These are phyloP conservation scores for Pavo muticus DNA, from an alignment of 2,113 vertebrate species.

Conservation along the genomic window DNA sequence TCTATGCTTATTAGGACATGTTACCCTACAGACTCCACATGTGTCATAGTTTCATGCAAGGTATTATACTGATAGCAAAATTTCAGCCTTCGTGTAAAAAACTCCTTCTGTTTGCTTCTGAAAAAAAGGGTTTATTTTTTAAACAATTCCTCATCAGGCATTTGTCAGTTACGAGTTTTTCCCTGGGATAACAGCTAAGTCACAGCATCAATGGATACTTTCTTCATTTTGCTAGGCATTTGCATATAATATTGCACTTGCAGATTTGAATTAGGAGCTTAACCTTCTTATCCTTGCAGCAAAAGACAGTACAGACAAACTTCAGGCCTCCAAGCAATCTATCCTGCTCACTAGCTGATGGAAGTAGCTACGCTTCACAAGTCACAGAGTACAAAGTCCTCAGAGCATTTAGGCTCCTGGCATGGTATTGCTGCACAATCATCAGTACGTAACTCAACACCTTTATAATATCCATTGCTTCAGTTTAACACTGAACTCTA, in stretches of 20 bases:
- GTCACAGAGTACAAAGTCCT: not conserved
- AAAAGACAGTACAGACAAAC: not conserved
- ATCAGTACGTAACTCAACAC: not conserved
- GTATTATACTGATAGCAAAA: not conserved
- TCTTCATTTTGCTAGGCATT: not conserved
- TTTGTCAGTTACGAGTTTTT: not conserved
- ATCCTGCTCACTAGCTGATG: not conserved
- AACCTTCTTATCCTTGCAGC: not conserved
- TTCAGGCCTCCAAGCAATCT: not conserved
- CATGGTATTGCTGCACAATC: not conserved
- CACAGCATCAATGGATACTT: not conserved
- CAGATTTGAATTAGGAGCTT: not conserved
- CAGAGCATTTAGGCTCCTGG: not conserved
- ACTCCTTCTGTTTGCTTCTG: not conserved
- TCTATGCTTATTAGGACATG: not conserved
- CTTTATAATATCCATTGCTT: not conserved
- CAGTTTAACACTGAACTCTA: rapidly evolving
- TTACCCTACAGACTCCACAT: not conserved
- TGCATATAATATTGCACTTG: not conserved
- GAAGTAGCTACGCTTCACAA: not conserved
- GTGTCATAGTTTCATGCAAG: not conserved
- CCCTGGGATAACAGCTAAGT: not conserved
- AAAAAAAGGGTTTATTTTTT: not conserved
- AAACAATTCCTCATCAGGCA: not conserved
- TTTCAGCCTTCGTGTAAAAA: not conserved